Percentiles rank a stretch among this genome's conserved stretches.
Evolutionary conservation across 2,888 invertebrate genomes (phyloP).

Genomic region (Yponomeuta cagnagella): DNA sequence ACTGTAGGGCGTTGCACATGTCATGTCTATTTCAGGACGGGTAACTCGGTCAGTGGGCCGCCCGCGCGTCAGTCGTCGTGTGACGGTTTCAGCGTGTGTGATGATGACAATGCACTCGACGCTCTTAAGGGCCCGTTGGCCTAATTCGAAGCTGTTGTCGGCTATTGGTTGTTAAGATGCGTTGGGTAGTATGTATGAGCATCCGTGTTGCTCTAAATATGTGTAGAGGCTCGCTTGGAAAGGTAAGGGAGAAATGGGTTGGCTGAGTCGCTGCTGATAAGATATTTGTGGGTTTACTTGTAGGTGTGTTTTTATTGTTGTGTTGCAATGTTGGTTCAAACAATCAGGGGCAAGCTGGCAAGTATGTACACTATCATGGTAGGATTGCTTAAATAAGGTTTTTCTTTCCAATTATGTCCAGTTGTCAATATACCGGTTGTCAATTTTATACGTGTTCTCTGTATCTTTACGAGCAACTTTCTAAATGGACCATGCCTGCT

Average conservation of each 20-base stretch:
- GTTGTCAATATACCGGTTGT: no score
- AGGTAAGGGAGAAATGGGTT: not conserved
- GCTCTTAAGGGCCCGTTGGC: slow-evolving; percentile 3
- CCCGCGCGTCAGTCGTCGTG: slow-evolving; percentile 28
- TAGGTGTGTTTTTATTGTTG: not conserved
- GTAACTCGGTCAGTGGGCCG: slow-evolving; percentile 13
- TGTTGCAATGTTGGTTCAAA: no score
- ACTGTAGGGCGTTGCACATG: slow-evolving; percentile 3
- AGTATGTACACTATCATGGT: no score
- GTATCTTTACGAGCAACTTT: no score
- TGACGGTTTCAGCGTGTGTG: slow-evolving; percentile 7
- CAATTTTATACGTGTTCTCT: no score
- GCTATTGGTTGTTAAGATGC: not conserved
- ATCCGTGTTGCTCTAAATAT: no score
- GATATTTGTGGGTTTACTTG: not conserved
- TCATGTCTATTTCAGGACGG: slow-evolving; percentile 6
- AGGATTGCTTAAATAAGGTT: no score
- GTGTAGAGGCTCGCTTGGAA: not conserved
- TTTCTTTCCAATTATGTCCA: no score
- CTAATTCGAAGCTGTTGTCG: not conserved
- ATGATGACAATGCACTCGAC: slow-evolving; percentile 1
- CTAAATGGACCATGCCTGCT: no score
- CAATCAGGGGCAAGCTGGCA: no score
- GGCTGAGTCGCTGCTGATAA: not conserved
- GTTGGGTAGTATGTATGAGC: no score